These are phyloP conservation scores for Pleuronectes platessa DNA, from an alignment of 2,113 vertebrate genomes.

Conservation along the genomic window DNA sequence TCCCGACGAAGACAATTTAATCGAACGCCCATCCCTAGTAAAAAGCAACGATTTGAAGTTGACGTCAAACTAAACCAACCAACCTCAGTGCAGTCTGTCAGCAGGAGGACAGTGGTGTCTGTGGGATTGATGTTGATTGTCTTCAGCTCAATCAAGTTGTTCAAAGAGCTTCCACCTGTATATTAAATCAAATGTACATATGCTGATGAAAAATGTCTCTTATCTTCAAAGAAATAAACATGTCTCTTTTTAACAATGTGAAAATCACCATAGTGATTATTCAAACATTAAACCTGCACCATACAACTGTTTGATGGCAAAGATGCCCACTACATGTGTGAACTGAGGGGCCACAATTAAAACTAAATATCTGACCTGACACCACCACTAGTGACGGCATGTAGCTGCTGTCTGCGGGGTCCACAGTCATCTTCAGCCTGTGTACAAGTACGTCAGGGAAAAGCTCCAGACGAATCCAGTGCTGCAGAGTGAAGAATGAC, in stretches of 20 bases:
- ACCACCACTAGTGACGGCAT: conserved; percentile 98
- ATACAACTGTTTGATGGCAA: background rate
- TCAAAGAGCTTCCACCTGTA: conserved; percentile 94
- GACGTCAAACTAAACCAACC: background rate
- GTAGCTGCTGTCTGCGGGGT: conserved; percentile 98
- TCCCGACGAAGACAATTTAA: too few species aligned
- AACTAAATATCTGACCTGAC: conserved; percentile 84
- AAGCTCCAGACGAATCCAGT: conserved; percentile 98
- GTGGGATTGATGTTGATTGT: conserved; percentile 96
- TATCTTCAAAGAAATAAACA: too few species aligned
- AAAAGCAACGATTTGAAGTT: background rate
- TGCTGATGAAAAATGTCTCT: background rate
- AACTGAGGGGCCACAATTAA: background rate
- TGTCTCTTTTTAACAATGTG: too few species aligned
- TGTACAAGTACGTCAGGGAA: conserved; percentile 97
- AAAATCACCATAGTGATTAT: too few species aligned
- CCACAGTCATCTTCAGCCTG: conserved; percentile 94
- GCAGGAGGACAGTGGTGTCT: conserved; percentile 92
- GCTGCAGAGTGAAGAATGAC: conserved; percentile 77
- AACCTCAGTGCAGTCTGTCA: conserved; percentile 95
- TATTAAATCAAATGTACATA: background rate
- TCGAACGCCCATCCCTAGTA: too few species aligned
- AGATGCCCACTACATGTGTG: background rate
- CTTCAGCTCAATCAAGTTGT: conserved; percentile 96
- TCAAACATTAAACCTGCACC: too few species aligned